Conservation (phyloP, 2,888 invertebrate genomes). For the Ornithoptera priamus region DNA sequence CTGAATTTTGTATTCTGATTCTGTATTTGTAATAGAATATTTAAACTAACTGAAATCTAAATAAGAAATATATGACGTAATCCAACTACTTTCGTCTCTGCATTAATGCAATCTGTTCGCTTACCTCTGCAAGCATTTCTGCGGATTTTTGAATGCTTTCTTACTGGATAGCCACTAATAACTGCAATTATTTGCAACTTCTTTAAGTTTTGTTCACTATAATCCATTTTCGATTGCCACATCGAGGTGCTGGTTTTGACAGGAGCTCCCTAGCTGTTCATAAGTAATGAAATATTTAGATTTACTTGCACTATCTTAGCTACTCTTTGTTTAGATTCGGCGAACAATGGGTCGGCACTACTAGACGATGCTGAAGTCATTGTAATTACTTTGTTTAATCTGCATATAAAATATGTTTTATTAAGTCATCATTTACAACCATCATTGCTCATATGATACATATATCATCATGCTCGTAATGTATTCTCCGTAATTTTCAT, state of each 20-base stretch:
- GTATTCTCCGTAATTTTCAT: too few species aligned
- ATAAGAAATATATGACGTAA: neutral
- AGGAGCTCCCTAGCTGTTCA: conserved; percentile 94
- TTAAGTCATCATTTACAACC: too few species aligned
- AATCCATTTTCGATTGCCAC: conserved; percentile 91
- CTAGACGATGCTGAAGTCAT: conserved; percentile 96
- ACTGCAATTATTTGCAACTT: conserved; percentile 89
- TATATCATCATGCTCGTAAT: too few species aligned
- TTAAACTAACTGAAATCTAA: neutral
- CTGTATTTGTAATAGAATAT: too few species aligned
- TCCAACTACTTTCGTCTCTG: conserved; percentile 74
- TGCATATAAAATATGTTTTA: too few species aligned
- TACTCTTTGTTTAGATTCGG: conserved; percentile 92
- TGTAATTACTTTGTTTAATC: conserved; percentile 30
- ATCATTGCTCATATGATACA: too few species aligned
- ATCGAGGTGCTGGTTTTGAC: conserved; percentile 90
- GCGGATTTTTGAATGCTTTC: conserved; percentile 87
- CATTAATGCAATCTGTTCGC: conserved; percentile 89
- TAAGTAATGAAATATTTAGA: conserved; percentile 92
- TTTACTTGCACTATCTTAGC: conserved; percentile 94
- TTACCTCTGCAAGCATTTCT: conserved; percentile 86
- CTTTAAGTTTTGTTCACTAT: conserved; percentile 89
- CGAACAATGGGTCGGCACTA: conserved; percentile 91
- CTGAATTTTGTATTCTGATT: too few species aligned
- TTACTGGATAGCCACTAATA: conserved; percentile 92